These are phyloP conservation scores for Meteorus colon DNA, from an alignment of 2,888 invertebrate species.

Conservation along the genomic window DNA sequence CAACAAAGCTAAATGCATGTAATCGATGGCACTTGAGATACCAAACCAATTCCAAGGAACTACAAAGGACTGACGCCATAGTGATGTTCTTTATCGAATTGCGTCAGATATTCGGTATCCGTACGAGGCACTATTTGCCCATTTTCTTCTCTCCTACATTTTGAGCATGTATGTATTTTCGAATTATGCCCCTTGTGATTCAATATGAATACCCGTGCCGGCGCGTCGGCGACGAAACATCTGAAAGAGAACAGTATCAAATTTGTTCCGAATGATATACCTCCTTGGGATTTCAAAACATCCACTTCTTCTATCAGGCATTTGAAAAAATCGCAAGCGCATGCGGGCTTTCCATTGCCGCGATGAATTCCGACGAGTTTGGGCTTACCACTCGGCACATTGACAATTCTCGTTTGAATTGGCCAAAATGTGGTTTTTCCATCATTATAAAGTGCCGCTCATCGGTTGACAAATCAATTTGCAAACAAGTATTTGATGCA, in stretches of 20 bases:
- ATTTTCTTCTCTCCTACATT: not conserved
- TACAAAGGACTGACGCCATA: too few relatives aligned
- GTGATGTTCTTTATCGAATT: too few relatives aligned
- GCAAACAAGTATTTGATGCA: too few relatives aligned
- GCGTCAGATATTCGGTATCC: too few relatives aligned
- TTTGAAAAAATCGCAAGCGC: too few relatives aligned
- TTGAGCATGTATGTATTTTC: not conserved
- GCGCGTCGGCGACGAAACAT: not conserved
- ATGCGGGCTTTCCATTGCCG: not conserved
- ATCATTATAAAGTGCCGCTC: not conserved
- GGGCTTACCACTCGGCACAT: not conserved
- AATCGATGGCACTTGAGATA: not conserved
- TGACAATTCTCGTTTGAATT: not conserved
- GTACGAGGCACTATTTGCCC: too few relatives aligned
- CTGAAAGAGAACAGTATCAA: not conserved
- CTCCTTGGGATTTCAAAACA: not conserved
- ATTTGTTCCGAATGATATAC: not conserved
- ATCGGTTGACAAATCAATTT: too few relatives aligned
- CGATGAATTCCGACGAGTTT: not conserved
- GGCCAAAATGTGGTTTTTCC: not conserved
- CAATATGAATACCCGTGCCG: not conserved
- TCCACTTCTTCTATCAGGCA: not conserved
- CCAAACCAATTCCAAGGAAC: not conserved
- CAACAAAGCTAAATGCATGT: not conserved
- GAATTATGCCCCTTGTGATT: not conserved